These are phyloP conservation scores for Stenodera caucasica DNA, from an alignment of 2,888 invertebrate species.

Conservation along the genomic window DNA sequence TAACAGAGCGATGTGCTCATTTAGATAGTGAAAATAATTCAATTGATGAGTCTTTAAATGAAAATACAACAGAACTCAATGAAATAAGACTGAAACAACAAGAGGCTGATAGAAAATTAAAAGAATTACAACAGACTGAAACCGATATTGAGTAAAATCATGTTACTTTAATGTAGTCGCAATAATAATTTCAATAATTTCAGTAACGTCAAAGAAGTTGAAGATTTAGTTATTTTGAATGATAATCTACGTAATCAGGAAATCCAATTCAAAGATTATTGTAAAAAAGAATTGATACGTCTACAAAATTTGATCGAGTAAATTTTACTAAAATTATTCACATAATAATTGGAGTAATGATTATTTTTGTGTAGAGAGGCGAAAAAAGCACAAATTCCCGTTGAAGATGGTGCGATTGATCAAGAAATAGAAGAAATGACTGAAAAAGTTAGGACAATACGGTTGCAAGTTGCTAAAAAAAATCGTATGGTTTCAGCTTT, in stretches of 20 bases:
- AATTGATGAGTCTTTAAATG: constrained; percentile 49
- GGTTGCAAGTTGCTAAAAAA: constrained; percentile 74
- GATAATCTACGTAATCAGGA: constrained; percentile 75
- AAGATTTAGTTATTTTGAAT: constrained; percentile 67
- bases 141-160: constrained; percentile 57
- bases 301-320: constrained; percentile 57
- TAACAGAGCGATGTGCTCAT: constrained; percentile 55
- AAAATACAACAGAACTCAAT: constrained; percentile 16
- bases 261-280: constrained; percentile 72
- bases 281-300: constrained; percentile 65
- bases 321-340: constrained; percentile 28
- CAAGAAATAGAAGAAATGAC: constrained; percentile 63
- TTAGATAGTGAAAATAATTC: constrained; percentile 58
- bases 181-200: constrained; percentile 22
- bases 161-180: not conserved
- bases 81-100: constrained; percentile 47
- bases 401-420: constrained; percentile 51
- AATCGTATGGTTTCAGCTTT: constrained; percentile 79
- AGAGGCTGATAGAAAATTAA: constrained; percentile 54
- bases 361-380: constrained; percentile 53
- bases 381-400: constrained; percentile 54
- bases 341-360: not conserved
- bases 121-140: constrained; percentile 56
- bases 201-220: constrained; percentile 57
- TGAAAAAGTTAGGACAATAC: constrained; percentile 64